Percentiles rank a stretch among this genome's conserved stretches.
Evolutionary conservation across 2,888 invertebrate genomes (phyloP).

Genomic region (Lasius platythorax): DNA sequence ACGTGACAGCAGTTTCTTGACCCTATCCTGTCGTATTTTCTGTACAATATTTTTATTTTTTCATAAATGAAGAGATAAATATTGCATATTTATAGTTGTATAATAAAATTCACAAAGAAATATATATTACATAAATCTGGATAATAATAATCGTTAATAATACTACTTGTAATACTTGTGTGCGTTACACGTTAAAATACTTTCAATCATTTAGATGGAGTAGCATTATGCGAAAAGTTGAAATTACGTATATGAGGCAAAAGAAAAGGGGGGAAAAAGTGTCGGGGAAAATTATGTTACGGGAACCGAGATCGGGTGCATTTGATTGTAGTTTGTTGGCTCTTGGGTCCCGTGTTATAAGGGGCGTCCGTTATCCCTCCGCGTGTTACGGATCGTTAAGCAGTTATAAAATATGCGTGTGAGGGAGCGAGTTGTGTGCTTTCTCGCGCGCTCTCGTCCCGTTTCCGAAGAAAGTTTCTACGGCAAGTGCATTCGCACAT

Average conservation of each 20-base stretch:
- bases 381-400: conserved; percentile 84
- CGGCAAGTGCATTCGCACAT: conserved; percentile 82
- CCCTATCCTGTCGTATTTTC: not conserved
- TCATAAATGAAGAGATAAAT: not conserved
- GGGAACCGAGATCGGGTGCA: conserved; percentile 20
- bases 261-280: not conserved
- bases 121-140: not conserved
- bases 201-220: not conserved
- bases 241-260: conserved; percentile 9
- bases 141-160: not conserved
- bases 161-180: not conserved
- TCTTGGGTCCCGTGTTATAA: conserved; percentile 14
- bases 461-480: conserved; percentile 84
- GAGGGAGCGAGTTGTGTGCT: conserved; percentile 79
- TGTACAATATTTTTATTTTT: not conserved
- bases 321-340: conserved; percentile 10
- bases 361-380: conserved; percentile 42
- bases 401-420: conserved; percentile 85
- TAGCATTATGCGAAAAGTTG: not conserved
- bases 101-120: not conserved
- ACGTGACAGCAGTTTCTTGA: conserved; percentile 33
- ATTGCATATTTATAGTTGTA: not conserved
- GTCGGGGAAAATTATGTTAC: conserved; percentile 34
- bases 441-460: conserved; percentile 81
- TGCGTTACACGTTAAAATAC: not conserved